Conservation (phyloP, 2,888 invertebrate genomes). For the Drosophila recens region DNA sequence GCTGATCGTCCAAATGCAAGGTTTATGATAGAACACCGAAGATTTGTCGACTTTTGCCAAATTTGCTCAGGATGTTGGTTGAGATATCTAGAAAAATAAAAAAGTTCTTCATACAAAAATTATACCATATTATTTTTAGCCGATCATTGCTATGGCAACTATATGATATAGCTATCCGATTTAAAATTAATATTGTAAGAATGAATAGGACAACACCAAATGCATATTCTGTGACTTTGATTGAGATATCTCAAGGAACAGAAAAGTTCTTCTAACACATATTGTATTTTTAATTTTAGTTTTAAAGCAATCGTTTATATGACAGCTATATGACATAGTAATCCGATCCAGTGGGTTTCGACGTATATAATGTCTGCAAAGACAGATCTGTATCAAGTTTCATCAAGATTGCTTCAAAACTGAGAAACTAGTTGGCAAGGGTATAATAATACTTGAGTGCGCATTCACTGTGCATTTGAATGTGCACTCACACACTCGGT, state of each 20-base stretch:
- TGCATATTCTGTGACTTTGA: background rate
- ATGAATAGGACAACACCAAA: too few relatives aligned
- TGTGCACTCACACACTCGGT: background rate
- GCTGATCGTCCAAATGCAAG: too few relatives aligned
- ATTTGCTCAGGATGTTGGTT: too few relatives aligned
- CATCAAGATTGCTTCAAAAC: background rate
- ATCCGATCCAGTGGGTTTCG: background rate
- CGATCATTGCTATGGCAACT: background rate
- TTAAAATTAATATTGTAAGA: background rate
- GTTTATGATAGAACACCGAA: too few relatives aligned
- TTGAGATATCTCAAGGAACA: too few relatives aligned
- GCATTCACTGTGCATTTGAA: slow-evolving; percentile 16
- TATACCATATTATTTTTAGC: too few relatives aligned
- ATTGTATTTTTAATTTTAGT: too few relatives aligned
- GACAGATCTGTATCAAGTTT: background rate
- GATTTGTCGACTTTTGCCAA: too few relatives aligned
- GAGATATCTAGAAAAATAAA: too few relatives aligned
- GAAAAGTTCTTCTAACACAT: too few relatives aligned
- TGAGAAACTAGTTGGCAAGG: background rate
- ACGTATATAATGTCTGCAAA: too few relatives aligned
- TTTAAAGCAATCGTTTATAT: background rate
- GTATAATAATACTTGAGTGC: slow-evolving; percentile 22
- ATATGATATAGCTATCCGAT: background rate
- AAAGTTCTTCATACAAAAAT: too few relatives aligned
- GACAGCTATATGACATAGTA: background rate